phyloP scores from a whole-genome alignment of 2,113 vertebrate species.

The Hemiscyllium ocellatum region DNA sequence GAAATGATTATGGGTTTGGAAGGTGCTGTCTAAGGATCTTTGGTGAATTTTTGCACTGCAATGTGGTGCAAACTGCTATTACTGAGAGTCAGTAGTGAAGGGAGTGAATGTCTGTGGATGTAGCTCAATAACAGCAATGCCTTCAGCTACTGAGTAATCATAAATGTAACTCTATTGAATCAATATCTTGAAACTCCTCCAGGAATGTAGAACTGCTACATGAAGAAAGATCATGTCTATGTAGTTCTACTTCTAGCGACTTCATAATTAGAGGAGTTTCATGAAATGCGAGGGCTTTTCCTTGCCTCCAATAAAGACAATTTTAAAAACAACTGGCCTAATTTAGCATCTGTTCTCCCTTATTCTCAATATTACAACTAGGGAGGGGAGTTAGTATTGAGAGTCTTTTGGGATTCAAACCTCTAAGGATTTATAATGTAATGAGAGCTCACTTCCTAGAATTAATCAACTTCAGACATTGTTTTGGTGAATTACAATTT shows the following conservation, averaged over 20 bases:
- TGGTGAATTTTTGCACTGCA: too few relatives aligned
- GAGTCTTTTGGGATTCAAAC: background rate
- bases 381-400: background rate
- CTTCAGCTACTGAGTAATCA: background rate
- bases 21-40: too few relatives aligned
- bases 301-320: background rate
- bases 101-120: too few relatives aligned
- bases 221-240: background rate
- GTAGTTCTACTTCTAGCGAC: background rate
- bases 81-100: too few relatives aligned
- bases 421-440: conserved; percentile 5
- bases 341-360: conserved; percentile 15
- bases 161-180: background rate
- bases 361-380: background rate
- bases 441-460: background rate
- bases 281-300: background rate
- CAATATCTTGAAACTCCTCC: background rate
- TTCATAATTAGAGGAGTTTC: background rate
- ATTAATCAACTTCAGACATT: conserved; percentile 37
- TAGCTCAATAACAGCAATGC: background rate
- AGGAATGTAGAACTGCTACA: background rate
- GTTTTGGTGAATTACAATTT: conserved; percentile 25
- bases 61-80: too few relatives aligned
- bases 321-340: background rate
- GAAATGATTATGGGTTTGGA: too few relatives aligned